Evolutionary conservation across 2,888 invertebrate genomes (phyloP), one percentile per base, ranked within the genome.

Genomic region (Seladonia tumulorum): DNA sequence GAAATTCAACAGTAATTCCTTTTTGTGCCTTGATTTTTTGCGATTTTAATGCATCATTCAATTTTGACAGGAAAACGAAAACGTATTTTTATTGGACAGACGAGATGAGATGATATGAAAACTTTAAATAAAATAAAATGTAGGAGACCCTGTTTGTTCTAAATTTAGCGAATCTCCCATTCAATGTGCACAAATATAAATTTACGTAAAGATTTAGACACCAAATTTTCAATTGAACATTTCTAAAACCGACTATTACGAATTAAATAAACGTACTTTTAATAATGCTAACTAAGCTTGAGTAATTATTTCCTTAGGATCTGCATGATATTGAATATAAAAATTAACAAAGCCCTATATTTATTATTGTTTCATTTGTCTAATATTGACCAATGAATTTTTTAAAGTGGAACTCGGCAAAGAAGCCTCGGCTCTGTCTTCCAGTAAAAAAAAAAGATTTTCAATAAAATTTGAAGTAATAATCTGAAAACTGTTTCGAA

Each of bases 401-500:
- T 63, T 29, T 1, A 18, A 29, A 63, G 1, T 16, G 7, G 18
- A 63, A 63, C 7, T 29, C 7, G 1, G 0, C 16, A 7, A 29
- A 14, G 29, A 25, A 29, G 29, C 29, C 29, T 29, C 2, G 29
- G 29, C 29, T 60, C 25, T 29, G 29, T 29, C 29, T 22, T 7
- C 2, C 10, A 39, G 7, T 35, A 22, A 22, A 39, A 4, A 39
- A 4, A 12, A 57, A 35, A 39, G 3, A 10, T 22, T 39, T 68
- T 22, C 12, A 0, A 14, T 42, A 70, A 66, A 18, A 66, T 29
- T 66, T 22, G 22, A 68, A n/a, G 25, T 29, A 68, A 35, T 8
- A 25, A 1, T 73, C 18, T 57, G 1, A 5, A 57, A 79, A 79
- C 0, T 18, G 39, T 16, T 85, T 75, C 79, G 83, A 47, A 90